Evolutionary conservation across 1,140 invertebrate species (phyloP), one percentile per base, ranked within the genome.

Genomic region (Riptortus pedestris): DNA sequence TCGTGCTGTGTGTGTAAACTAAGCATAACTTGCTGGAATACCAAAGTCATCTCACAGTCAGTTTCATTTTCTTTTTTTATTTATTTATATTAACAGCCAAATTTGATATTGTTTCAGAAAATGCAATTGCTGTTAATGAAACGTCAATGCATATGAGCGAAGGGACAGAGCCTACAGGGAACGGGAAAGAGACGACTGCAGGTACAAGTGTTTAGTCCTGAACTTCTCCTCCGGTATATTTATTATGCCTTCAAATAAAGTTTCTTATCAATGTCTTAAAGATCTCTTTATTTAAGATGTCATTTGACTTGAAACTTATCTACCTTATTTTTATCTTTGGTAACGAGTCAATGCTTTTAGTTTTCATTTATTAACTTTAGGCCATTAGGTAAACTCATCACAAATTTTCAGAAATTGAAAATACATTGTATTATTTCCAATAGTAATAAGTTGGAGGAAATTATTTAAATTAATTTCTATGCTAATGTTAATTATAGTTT

Each of bases 101-200:
- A n/a, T n/a, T n/a, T n/a, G n/a, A n/a, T n/a, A n/a, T n/a, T n/a
- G n/a, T n/a, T n/a, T n/a, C n/a, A 63, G 61, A 52, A 63, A 63
- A 63, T n/a, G 18, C 26, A 27, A 33, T 58, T 24, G 63, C 52
- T 26, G 63, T 55, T 14, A 55, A 55, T 55, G 65, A 66, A 28
- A 66, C 65, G 1, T 62, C 65, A 11, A 62, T 66, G 60, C 65
- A 66, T 48, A 66, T 66, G 65, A 66, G 65, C 26, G 65, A 66
- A 59, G 65, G 65, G 18, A 62, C 64, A 11, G 60, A 66, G 31
- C n/a, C 12, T 1, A 24, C 51, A 7, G 31, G 31, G 31, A 64
- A 64, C 18, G 55, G 52, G 11, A 48, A 64, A 47, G 52, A 31
- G 22, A 33, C 27, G 22, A 27, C 31, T n/a, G 51, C 26, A 11